Percentiles rank a stretch among this genome's conserved stretches.
phyloP scores from a whole-genome alignment of 2,113 vertebrate genomes.

The Pomatostomus ruficeps region DNA sequence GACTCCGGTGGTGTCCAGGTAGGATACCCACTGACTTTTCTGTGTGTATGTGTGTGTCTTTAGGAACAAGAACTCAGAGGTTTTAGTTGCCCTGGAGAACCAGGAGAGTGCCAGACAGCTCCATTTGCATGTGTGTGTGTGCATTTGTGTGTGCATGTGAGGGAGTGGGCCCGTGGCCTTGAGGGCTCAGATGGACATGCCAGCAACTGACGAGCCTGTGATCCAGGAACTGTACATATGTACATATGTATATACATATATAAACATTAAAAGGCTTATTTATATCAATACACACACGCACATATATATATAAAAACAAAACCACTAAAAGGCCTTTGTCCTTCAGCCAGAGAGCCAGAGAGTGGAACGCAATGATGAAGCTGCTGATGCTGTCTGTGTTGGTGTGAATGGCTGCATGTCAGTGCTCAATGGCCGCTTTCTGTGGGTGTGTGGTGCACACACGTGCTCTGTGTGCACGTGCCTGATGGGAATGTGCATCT shows the following conservation, averaged over 20 bases:
- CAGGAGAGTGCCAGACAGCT: not conserved
- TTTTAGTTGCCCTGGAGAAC: not conserved
- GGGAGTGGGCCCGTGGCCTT: not conserved
- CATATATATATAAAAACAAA: too few species aligned
- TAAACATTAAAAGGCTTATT: not conserved
- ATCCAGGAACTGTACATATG: not conserved
- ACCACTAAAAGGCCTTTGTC: not conserved
- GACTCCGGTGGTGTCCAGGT: not conserved
- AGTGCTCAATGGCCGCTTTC: not conserved
- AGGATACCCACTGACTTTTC: too few species aligned
- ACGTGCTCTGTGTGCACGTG: rapidly evolving
- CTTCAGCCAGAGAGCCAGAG: not conserved
- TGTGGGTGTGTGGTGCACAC: too few species aligned
- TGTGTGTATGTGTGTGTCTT: not conserved
- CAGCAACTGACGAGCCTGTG: not conserved
- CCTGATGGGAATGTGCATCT: not conserved
- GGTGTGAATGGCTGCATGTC: rapidly evolving
- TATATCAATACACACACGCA: too few species aligned
- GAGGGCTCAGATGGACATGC: not conserved
- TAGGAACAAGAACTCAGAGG: not conserved
- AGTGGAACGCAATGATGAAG: not conserved
- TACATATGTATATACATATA: not conserved
- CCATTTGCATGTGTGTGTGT: too few species aligned
- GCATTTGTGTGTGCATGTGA: not conserved
- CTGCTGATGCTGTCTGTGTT: not conserved